Conservation (phyloP, 2,888 invertebrate species). For the Heliothis peltigera region DNA sequence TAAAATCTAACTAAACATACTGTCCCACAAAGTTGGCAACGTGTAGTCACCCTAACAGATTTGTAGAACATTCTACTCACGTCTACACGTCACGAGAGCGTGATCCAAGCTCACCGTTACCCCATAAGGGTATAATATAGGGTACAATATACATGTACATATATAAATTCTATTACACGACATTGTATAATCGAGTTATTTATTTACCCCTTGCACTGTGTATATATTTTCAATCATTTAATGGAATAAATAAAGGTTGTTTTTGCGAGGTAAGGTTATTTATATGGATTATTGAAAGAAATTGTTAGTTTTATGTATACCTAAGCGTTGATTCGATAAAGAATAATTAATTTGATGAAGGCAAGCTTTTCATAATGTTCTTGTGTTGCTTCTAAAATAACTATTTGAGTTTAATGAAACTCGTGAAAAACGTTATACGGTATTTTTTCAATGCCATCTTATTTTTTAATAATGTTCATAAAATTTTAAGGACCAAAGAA, state of each 20-base stretch:
- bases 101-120: slow-evolving; percentile 21
- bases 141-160: slow-evolving; percentile 16
- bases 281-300: slow-evolving; percentile 11
- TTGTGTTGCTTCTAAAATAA: no score
- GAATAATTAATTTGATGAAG: no score
- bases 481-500: no score
- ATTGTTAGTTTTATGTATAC: slow-evolving; percentile 1
- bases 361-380: neutral
- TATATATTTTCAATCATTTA: slow-evolving; percentile 48
- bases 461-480: no score
- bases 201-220: slow-evolving; percentile 27
- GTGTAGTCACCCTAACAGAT: slow-evolving; percentile 27
- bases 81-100: slow-evolving; percentile 22
- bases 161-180: slow-evolving; percentile 47
- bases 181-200: slow-evolving; percentile 41
- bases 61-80: slow-evolving; percentile 41
- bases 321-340: no score
- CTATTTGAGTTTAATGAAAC: no score
- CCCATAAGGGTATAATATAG: neutral
- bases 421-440: no score
- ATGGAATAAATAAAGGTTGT: slow-evolving; percentile 19
- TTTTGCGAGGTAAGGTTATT: slow-evolving; percentile 25
- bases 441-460: no score
- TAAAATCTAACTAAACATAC: neutral
- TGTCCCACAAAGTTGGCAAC: neutral